phyloP scores from a whole-genome alignment of 2,888 invertebrate species.

The Drosophila leonis region DNA sequence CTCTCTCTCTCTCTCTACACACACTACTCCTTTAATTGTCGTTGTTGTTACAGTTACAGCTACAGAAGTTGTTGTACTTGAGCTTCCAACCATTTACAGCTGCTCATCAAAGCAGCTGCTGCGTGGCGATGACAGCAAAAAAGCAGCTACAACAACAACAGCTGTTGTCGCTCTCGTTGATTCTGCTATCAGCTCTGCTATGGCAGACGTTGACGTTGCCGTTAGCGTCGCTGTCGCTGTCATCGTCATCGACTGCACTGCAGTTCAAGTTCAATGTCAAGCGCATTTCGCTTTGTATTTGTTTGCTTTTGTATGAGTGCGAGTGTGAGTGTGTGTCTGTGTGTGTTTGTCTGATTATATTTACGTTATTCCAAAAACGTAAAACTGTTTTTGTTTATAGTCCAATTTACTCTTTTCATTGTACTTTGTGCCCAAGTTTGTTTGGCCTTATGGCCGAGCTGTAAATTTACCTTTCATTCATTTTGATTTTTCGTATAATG shows the following conservation, averaged over 20 bases:
- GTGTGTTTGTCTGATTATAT: slow-evolving; percentile 31
- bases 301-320: slow-evolving; percentile 13
- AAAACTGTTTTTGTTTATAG: slow-evolving; percentile 51
- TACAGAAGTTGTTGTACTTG: slow-evolving; percentile 3
- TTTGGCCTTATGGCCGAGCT: slow-evolving; percentile 21
- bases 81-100: slow-evolving; percentile 8
- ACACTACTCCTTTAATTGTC: slow-evolving; percentile 10
- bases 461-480: slow-evolving; percentile 42
- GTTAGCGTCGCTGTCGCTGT: slow-evolving; percentile 16
- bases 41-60: slow-evolving; percentile 11
- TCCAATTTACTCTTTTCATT: slow-evolving; percentile 50
- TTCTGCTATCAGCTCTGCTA: slow-evolving; percentile 53
- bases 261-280: slow-evolving; percentile 84
- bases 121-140: not conserved
- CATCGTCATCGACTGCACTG: slow-evolving; percentile 65
- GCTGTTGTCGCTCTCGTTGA: slow-evolving; percentile 35
- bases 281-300: slow-evolving; percentile 69
- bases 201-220: slow-evolving; percentile 13
- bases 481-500: slow-evolving; percentile 10
- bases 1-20: not conserved
- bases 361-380: slow-evolving; percentile 55
- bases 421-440: slow-evolving; percentile 15
- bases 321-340: slow-evolving; percentile 8
- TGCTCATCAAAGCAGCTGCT: slow-evolving; percentile 24
- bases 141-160: slow-evolving; percentile 26